Conservation (phyloP, 1,140 invertebrate species). For the Chionoecetes opilio region DNA sequence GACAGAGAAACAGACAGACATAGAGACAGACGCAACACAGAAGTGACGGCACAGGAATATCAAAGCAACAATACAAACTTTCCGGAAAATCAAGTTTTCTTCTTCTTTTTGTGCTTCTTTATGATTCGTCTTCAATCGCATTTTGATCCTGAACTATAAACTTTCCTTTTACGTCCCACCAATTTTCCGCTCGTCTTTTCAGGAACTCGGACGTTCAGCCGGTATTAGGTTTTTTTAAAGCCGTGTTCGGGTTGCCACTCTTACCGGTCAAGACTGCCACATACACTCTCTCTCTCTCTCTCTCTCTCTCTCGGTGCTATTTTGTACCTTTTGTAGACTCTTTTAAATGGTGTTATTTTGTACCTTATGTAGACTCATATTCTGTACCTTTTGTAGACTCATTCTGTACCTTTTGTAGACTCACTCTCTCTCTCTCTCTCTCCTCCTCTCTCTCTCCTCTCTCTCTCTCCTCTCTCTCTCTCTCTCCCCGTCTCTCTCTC, state of each 20-base stretch:
- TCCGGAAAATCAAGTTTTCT: neutral
- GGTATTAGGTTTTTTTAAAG: slow-evolving; percentile 13
- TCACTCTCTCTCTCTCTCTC: too few species aligned
- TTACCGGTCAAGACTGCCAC: neutral
- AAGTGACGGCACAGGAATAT: too few species aligned
- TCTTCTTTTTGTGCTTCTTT: neutral
- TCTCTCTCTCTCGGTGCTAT: too few species aligned
- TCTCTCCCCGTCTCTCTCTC: neutral
- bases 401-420: too few species aligned
- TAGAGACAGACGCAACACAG: too few species aligned
- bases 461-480: slow-evolving; percentile 25
- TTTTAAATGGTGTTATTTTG: too few species aligned
- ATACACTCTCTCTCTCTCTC: too few species aligned
- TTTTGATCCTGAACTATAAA: slow-evolving; percentile 21
- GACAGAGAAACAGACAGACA: too few species aligned
- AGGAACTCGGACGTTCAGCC: neutral
- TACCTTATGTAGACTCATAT: too few species aligned
- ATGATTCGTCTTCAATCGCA: slow-evolving; percentile 19
- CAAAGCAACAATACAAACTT: too few species aligned
- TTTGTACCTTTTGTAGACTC: too few species aligned
- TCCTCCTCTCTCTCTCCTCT: neutral
- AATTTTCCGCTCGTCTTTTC: slow-evolving; percentile 28
- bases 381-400: too few species aligned
- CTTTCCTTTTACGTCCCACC: slow-evolving; percentile 17
- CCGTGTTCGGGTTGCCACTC: slow-evolving; percentile 1